Conservation (phyloP, 1,140 invertebrate genomes). For the Plectrocnemia conspersa region DNA sequence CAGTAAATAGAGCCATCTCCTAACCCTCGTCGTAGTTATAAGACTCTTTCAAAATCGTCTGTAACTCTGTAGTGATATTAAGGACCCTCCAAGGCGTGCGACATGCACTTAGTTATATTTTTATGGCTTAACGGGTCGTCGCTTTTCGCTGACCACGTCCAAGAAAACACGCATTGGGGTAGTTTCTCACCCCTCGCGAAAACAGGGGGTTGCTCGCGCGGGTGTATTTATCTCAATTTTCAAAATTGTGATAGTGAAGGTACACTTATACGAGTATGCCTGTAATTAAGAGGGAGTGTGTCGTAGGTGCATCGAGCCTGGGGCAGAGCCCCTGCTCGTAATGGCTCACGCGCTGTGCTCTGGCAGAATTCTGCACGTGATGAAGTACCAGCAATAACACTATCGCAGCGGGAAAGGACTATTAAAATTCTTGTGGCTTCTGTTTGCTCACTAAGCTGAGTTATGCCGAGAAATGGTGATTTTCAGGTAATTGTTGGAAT, state of each 20-base stretch:
- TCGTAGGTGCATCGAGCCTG: too few species aligned
- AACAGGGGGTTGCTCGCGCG: neutral
- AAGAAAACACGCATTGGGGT: neutral
- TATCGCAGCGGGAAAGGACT: slow-evolving; percentile 10
- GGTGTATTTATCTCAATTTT: neutral
- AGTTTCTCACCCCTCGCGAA: neutral
- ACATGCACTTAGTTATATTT: too few species aligned
- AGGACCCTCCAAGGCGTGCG: too few species aligned
- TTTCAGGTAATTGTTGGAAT: neutral
- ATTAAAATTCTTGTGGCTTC: slow-evolving; percentile 12
- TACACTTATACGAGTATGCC: neutral
- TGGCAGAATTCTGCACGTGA: slow-evolving; percentile 3
- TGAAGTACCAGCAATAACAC: slow-evolving; percentile 17
- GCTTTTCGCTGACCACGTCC: too few species aligned
- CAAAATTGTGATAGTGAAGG: neutral
- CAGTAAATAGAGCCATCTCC: too few species aligned
- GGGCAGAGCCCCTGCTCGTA: slow-evolving; percentile 2
- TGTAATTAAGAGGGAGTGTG: neutral
- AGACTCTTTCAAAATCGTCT: too few species aligned
- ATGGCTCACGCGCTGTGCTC: neutral
- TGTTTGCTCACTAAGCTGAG: neutral
- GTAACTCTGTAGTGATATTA: too few species aligned
- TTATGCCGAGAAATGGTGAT: neutral
- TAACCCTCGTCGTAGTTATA: too few species aligned
- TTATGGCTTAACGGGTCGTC: too few species aligned